Conservation (phyloP, 2,888 invertebrate species). For the Catocala nupta region DNA sequence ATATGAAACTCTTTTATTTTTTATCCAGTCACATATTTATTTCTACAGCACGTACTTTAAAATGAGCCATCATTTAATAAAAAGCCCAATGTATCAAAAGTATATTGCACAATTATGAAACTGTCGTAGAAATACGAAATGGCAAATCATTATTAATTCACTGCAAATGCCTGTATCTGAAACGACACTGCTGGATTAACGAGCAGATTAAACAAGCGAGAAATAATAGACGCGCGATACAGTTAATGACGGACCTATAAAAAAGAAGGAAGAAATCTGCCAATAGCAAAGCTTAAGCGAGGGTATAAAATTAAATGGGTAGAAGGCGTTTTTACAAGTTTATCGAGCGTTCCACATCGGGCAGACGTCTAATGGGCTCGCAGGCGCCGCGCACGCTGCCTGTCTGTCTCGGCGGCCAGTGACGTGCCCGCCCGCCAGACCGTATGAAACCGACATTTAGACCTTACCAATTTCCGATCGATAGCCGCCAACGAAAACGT, state of each 20-base stretch:
- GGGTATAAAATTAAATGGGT: constrained; percentile 86
- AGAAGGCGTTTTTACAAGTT: constrained; percentile 87
- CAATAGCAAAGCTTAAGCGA: constrained; percentile 84
- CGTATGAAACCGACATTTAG: constrained; percentile 60
- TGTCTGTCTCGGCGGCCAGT: constrained; percentile 78
- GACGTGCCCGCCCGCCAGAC: constrained; percentile 65
- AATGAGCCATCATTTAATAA: not conserved
- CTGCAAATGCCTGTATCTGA: constrained; percentile 55
- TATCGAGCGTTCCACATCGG: constrained; percentile 86
- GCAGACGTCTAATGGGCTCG: constrained; percentile 83
- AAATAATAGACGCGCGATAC: constrained; percentile 78
- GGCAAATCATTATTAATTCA: constrained; percentile 47
- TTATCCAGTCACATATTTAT: constrained; percentile 27
- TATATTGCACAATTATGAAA: constrained; percentile 16
- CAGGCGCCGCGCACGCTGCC: constrained; percentile 84
- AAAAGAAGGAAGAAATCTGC: constrained; percentile 82
- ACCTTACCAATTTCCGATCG: constrained; percentile 69
- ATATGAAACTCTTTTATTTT: constrained; percentile 31
- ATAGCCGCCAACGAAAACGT: constrained; percentile 60
- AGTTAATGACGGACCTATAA: constrained; percentile 78
- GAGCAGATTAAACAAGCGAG: constrained; percentile 69
- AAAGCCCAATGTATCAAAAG: not conserved
- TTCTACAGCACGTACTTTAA: constrained; percentile 8
- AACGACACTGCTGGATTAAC: constrained; percentile 62
- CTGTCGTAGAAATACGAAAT: constrained; percentile 32